Evolutionary conservation across 64 coral and sea anemone genomes (phyloP), one percentile per base, ranked within the genome.

Genomic region (Exaiptasia diaphana): DNA sequence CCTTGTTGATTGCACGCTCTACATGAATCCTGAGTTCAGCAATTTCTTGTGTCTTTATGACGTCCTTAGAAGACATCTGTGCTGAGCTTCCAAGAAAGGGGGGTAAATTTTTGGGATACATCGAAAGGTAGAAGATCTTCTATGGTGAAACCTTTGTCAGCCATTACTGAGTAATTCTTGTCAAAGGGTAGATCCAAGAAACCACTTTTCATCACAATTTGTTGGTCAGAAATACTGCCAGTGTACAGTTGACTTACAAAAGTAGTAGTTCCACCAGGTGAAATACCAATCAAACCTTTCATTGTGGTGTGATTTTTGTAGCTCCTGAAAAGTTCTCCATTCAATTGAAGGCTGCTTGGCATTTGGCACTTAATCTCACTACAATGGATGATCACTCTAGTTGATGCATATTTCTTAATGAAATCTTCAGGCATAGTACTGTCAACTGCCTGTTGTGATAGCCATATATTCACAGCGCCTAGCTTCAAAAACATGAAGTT

Each of bases 371-470:
- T 82, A 14, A 79, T 43, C 49, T 79, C 76, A 62, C 34, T 79
- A 20, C 77, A 80, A 21, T 64, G 38, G 15, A 83, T 83, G 35
- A 83, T 68, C 11, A 83, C 67, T 33, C 80, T 32, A 3, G 45
- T 71, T 6, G 62, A 70, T 25, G 41, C 22, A 26, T 83, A 71
- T 31, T 83, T 53, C 11, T 53, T 38, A 15, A 41, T 53, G 48
- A 83, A 83, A 64, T 32, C 80, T 71, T 83, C 78, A 64, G 80
- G 64, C 63, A 83, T 71, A 54, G 80, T 83, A 64, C 13, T 50
- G 17, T 12, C 11, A 68, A 83, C 41, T 22, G 41, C 45, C 14
- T 83, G 30, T 22, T 35, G 14, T 59, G 64, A 54, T 28, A 55
- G 80, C 80, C 80, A 83, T 22, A 83, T 68, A 56, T 58, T 83